Base-by-base conservation (phyloP, 2,797 vertebrate species). In the Xyrichtys novacula region DNA sequence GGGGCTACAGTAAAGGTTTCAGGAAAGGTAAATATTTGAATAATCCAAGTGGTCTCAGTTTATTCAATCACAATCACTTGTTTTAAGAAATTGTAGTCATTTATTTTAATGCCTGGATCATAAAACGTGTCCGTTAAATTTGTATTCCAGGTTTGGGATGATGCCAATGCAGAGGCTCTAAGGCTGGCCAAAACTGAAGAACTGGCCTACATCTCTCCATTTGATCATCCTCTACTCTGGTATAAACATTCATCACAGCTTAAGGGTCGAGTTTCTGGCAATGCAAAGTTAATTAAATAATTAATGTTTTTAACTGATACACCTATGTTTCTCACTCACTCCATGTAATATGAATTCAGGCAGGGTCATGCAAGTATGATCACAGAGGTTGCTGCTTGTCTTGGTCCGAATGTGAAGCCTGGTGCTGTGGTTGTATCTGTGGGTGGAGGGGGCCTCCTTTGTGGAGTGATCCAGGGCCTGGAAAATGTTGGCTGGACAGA, bases 391-490 rank as follows among this genome's bases (percentile, higher is more conserved):
- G 85, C 88, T 9, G 88, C 83, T 43, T 76, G 74, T 23, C 65
- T 95, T 61, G 87, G 86, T 6, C 65, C 81, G 12, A 1, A 32
- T 0, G 67, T 47, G 74, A 93, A 87, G 85, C 94, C 94, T 0
- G 94, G 94, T 28, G 93, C 91, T 4, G 80, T 95, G 49, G 84
- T 95, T 71, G 15, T 95, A 48, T 92, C 94, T 5, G 93, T 95
- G 40, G 94, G 95, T 0, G 95, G 95, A 46, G 95, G 95, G 6
- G 95, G 95, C 2, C 94, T 95, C 36, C 89, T 95, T 42, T 95
- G 94, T 12, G 95, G 95, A 31, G 81, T 94, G 28, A 49, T 93
- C 62, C 83, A 94, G 78, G 95, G 95, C 19, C 69, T 95, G 69
- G 91, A 84, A 81, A 86, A 92, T 7, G 87, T 85, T 1, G 94